These are phyloP conservation scores for Neuroscelio doddi DNA, from an alignment of 2,888 invertebrate genomes.

Conservation along the genomic window DNA sequence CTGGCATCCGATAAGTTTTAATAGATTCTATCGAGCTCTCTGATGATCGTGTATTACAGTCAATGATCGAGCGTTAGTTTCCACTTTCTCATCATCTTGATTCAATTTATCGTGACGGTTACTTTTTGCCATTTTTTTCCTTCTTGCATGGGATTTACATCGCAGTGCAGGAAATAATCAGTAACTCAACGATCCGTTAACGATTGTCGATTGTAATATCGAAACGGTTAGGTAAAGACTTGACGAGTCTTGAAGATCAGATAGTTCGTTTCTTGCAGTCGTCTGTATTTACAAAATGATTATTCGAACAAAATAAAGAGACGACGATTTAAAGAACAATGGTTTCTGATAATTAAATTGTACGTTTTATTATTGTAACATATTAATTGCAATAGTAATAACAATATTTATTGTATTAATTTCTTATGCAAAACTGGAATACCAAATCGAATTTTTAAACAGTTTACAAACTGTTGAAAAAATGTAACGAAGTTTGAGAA, in stretches of 20 bases:
- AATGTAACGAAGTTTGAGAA: too few species aligned
- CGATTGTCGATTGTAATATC: constrained; percentile 23
- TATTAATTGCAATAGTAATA: too few species aligned
- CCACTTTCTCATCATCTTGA: constrained; percentile 42
- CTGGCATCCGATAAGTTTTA: constrained; percentile 23
- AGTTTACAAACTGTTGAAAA: too few species aligned
- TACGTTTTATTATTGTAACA: too few species aligned
- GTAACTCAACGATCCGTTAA: constrained; percentile 35
- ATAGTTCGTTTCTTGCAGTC: too few species aligned
- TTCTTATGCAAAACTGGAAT: too few species aligned
- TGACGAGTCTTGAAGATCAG: constrained; percentile 16
- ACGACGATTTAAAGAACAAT: too few species aligned
- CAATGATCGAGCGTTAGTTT: constrained; percentile 27
- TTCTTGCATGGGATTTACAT: constrained; percentile 13
- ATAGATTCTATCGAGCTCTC: constrained; percentile 32
- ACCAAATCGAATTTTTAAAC: too few species aligned
- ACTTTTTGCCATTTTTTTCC: constrained; percentile 11
- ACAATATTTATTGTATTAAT: too few species aligned
- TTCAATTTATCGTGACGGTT: constrained; percentile 29
- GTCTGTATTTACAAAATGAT: too few species aligned
- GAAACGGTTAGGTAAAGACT: constrained; percentile 8
- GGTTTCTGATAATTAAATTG: too few species aligned
- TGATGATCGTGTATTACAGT: constrained; percentile 18
- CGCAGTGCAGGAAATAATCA: constrained; percentile 31
- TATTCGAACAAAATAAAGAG: too few species aligned